Percentiles rank a stretch among this genome's conserved stretches.
Evolutionary conservation across 92 coral and sea anemone genomes (phyloP).

Genomic region (Umimayanthus kanabou): DNA sequence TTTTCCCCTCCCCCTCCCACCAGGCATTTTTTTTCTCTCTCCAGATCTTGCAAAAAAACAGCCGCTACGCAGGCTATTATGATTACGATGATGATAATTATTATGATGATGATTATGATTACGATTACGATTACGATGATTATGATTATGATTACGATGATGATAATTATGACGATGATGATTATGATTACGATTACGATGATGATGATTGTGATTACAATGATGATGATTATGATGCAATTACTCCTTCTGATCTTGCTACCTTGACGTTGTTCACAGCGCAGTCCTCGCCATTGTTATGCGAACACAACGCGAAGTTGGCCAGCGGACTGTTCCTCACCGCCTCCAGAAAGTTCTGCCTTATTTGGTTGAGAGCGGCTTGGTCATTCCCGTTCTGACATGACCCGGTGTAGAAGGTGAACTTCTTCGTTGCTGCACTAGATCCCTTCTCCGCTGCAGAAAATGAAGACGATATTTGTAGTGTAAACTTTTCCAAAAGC

Average conservation of each 20-base stretch:
- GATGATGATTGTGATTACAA: neutral
- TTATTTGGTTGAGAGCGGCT: conserved; percentile 68
- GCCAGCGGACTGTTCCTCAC: conserved; percentile 81
- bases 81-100: no score
- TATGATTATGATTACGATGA: no score
- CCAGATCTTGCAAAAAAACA: no score
- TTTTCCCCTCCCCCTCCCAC: no score
- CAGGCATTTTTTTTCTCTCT: no score
- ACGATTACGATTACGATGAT: no score
- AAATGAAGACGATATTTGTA: neutral
- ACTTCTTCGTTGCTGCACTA: conserved; percentile 74
- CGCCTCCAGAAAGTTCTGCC: conserved; percentile 71
- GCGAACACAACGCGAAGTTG: conserved; percentile 63
- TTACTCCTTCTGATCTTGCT: neutral
- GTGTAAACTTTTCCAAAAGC: no score
- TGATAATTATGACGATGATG: no score
- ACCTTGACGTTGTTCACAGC: conserved; percentile 84
- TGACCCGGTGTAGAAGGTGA: conserved; percentile 90
- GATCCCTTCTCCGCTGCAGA: conserved; percentile 59
- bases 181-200: neutral
- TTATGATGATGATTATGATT: no score
- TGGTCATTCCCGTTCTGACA: conserved; percentile 69
- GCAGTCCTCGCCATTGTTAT: conserved; percentile 76
- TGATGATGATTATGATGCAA: neutral
- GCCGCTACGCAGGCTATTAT: no score